phyloP scores from a whole-genome alignment of 2,888 invertebrate species.

The Apodemia mormo region DNA sequence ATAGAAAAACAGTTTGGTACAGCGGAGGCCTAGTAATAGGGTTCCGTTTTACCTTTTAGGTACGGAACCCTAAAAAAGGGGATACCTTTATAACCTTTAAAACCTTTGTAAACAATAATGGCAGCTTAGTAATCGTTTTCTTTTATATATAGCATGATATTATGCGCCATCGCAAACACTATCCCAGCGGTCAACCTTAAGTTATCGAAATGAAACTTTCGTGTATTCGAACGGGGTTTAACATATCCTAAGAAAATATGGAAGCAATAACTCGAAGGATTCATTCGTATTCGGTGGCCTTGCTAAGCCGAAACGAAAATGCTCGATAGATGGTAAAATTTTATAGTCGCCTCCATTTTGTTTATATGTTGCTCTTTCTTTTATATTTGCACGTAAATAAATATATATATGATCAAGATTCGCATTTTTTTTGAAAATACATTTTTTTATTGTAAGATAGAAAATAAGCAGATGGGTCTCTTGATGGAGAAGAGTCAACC shows the following conservation, averaged over 20 bases:
- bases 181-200: conserved; percentile 29
- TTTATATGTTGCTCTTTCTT: neutral
- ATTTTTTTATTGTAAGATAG: too few relatives aligned
- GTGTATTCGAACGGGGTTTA: conserved; percentile 28
- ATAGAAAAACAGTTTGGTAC: too few relatives aligned
- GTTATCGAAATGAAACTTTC: conserved; percentile 31
- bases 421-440: too few relatives aligned
- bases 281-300: conserved; percentile 20
- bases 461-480: too few relatives aligned
- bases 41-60: too few relatives aligned
- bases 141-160: neutral
- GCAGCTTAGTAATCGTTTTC: neutral
- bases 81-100: too few relatives aligned
- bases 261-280: conserved; percentile 24
- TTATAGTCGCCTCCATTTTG: neutral
- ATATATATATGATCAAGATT: too few relatives aligned
- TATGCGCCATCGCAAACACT: conserved; percentile 23
- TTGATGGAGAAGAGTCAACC: too few relatives aligned
- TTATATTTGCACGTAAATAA: too few relatives aligned
- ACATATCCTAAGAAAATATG: conserved; percentile 30
- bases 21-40: too few relatives aligned
- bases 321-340: neutral
- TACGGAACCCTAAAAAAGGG: too few relatives aligned
- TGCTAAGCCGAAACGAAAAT: conserved; percentile 22
- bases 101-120: neutral